These are phyloP conservation scores for Callorhinus ursinus DNA, from an alignment of 2,113 vertebrate genomes.

Conservation along the genomic window DNA sequence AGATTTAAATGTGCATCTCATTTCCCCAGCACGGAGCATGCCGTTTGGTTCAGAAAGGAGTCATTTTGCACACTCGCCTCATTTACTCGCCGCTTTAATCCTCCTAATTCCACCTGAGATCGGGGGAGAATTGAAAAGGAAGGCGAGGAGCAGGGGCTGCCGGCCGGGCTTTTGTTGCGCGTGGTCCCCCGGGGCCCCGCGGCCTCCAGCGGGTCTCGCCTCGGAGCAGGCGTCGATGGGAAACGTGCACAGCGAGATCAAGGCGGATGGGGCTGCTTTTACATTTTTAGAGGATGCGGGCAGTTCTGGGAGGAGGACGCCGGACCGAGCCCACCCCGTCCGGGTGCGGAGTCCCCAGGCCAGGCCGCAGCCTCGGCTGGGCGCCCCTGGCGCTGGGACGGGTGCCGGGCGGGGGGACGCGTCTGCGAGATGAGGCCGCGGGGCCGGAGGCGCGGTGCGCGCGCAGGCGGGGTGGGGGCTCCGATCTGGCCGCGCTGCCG, in stretches of 20 bases:
- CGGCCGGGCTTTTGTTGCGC: constrained; percentile 92
- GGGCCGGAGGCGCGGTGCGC: neutral
- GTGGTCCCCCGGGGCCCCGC: constrained; percentile 79
- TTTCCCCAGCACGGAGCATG: constrained; percentile 93
- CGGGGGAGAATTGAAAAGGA: constrained; percentile 90
- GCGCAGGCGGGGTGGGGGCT: neutral
- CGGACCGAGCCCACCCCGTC: neutral
- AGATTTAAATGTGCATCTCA: constrained; percentile 99
- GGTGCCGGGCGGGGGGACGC: neutral
- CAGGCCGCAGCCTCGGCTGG: neutral
- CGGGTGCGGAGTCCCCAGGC: neutral
- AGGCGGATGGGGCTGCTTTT: constrained; percentile 53
- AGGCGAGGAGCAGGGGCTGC: constrained; percentile 90
- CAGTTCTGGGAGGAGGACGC: neutral
- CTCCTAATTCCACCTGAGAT: constrained; percentile 93
- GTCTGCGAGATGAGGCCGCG: rapidly evolving
- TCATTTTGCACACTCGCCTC: constrained; percentile 97
- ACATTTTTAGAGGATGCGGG: constrained; percentile 26
- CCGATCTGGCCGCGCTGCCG: rapidly evolving
- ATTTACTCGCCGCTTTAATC: constrained; percentile 93
- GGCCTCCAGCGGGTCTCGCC: constrained; percentile 78
- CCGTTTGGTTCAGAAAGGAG: constrained; percentile 93
- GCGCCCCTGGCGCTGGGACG: neutral
- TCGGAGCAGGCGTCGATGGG: constrained; percentile 92
- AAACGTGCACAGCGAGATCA: constrained; percentile 90